These are phyloP conservation scores for Setophaga petechia DNA, from an alignment of 2,113 vertebrate species.

Conservation along the genomic window DNA sequence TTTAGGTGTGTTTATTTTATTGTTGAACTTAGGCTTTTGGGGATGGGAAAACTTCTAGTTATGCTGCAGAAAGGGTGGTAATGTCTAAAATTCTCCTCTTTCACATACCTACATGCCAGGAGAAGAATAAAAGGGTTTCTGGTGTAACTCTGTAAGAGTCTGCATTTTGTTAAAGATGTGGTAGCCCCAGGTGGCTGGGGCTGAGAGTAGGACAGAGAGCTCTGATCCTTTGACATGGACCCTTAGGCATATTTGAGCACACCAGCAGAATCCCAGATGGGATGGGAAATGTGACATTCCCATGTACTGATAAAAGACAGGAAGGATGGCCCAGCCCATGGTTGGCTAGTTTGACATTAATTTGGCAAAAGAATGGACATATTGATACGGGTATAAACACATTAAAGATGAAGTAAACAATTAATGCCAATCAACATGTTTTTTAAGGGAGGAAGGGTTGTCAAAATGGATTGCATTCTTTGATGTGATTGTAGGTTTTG, in stretches of 20 bases:
- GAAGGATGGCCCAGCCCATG: not conserved
- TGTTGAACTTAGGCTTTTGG: not conserved
- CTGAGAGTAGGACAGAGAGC: not conserved
- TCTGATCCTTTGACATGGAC: not conserved
- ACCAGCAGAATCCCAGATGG: not conserved
- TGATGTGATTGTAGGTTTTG: conserved; percentile 39
- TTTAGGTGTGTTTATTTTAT: not conserved
- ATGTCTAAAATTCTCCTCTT: not conserved
- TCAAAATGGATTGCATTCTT: conserved; percentile 21
- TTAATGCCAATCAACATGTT: conserved; percentile 28
- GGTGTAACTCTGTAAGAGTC: not conserved
- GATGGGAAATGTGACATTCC: not conserved
- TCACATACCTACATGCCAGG: not conserved
- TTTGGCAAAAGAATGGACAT: conserved; percentile 16
- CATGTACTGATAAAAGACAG: not conserved
- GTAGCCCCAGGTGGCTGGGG: not conserved
- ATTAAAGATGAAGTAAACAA: conserved; percentile 35
- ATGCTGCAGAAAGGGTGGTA: not conserved
- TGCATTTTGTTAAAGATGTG: not conserved
- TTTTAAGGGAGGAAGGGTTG: conserved; percentile 35
- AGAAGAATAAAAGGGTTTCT: not conserved
- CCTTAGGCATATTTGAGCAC: not conserved
- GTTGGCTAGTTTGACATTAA: not conserved
- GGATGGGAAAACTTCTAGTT: not conserved
- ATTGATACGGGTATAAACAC: not conserved